Conservation (phyloP, 2,888 invertebrate genomes). For the Leptothorax acervorum region DNA sequence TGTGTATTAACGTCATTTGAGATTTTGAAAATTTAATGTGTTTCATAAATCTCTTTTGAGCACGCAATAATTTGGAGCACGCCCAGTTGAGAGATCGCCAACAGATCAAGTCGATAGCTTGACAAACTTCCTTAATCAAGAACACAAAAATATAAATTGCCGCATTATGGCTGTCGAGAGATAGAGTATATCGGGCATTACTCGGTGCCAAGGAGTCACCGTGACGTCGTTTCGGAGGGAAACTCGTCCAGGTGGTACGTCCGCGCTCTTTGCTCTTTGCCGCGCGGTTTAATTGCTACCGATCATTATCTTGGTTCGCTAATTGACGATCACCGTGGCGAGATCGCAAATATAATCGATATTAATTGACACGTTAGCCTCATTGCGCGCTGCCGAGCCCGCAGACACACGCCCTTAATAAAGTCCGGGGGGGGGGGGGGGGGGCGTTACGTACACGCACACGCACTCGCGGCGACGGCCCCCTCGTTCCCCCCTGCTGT, state of each 20-base stretch:
- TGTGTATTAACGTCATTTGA: not conserved
- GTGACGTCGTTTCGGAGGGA: not conserved
- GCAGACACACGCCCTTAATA: slow-evolving; percentile 47
- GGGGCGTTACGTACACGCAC: not conserved
- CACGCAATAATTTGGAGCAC: slow-evolving; percentile 1
- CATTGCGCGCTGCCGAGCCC: slow-evolving; percentile 49
- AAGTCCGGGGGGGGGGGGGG: not conserved
- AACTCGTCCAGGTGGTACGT: slow-evolving; percentile 59
- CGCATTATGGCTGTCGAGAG: slow-evolving; percentile 29
- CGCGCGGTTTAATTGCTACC: slow-evolving; percentile 65
- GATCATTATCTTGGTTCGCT: slow-evolving; percentile 67
- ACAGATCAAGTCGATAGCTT: not conserved
- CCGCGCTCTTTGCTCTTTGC: slow-evolving; percentile 64
- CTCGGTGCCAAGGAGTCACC: slow-evolving; percentile 14
- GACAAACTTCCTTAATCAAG: slow-evolving; percentile 35
- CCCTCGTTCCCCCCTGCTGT: not conserved
- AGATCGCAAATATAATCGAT: slow-evolving; percentile 70
- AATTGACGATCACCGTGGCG: slow-evolving; percentile 67
- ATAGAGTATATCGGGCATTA: slow-evolving; percentile 48
- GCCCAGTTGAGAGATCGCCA: not conserved
- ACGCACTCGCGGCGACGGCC: not conserved
- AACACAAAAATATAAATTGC: slow-evolving; percentile 55
- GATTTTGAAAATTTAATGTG: slow-evolving; percentile 25
- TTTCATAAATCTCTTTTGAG: not conserved
- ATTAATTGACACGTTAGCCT: slow-evolving; percentile 77